Conservation (phyloP, 2,888 invertebrate genomes). For the Hesperia comma region DNA sequence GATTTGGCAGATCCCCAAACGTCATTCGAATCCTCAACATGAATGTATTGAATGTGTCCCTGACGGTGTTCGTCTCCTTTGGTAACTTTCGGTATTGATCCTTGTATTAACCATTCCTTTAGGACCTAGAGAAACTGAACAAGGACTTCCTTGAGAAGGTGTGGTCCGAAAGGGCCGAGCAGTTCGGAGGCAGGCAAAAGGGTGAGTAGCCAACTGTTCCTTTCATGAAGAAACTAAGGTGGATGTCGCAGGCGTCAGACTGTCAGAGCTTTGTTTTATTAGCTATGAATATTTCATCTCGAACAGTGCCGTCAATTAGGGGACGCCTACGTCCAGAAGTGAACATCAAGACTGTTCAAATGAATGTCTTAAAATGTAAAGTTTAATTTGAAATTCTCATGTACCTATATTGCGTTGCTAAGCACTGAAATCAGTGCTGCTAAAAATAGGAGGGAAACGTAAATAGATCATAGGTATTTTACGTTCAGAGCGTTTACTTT, state of each 20-base stretch:
- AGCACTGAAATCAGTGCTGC: neutral
- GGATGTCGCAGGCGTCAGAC: neutral
- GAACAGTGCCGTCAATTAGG: too few species aligned
- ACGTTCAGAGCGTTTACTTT: neutral
- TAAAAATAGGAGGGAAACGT: neutral
- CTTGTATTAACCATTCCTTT: constrained; percentile 76
- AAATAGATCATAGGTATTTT: neutral
- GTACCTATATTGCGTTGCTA: neutral
- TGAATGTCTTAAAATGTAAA: too few species aligned
- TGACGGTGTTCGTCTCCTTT: constrained; percentile 38
- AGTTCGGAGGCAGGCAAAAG: constrained; percentile 95
- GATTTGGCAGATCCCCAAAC: constrained; percentile 39
- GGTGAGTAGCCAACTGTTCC: constrained; percentile 84
- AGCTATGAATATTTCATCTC: too few species aligned
- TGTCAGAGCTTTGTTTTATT: neutral
- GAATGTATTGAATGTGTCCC: constrained; percentile 42
- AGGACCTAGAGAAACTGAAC: constrained; percentile 93
- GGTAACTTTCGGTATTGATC: constrained; percentile 58
- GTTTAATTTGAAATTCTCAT: neutral
- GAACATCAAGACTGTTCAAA: too few species aligned
- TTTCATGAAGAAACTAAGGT: constrained; percentile 33
- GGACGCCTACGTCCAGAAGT: too few species aligned
- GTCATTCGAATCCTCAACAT: constrained; percentile 25
- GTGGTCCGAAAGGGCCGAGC: constrained; percentile 94
- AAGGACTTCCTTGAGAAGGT: constrained; percentile 94